These are phyloP conservation scores for Triplophysa bombifrons DNA, from an alignment of 2,797 vertebrate genomes.

Conservation along the genomic window DNA sequence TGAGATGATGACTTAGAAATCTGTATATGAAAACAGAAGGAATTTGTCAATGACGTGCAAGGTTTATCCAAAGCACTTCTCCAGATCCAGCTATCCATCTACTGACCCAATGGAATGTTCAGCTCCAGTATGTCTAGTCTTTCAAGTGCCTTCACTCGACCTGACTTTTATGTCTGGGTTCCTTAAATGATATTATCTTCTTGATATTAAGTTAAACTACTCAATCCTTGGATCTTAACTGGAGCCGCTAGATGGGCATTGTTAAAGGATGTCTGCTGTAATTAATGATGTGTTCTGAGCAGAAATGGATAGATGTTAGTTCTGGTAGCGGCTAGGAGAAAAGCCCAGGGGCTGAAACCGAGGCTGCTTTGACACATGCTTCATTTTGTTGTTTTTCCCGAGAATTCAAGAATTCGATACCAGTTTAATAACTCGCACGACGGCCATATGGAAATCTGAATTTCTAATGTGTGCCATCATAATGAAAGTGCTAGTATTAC, in stretches of 20 bases:
- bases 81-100: constrained; percentile 21
- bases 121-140: constrained; percentile 39
- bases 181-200: constrained; percentile 29
- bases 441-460: neutral
- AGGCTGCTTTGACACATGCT: constrained; percentile 8
- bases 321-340: constrained; percentile 22
- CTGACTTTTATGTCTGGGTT: constrained; percentile 45
- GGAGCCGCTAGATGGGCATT: constrained; percentile 20
- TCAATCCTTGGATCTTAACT: constrained; percentile 10
- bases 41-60: constrained; percentile 4
- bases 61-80: constrained; percentile 20
- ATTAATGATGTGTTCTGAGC: constrained; percentile 42
- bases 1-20: neutral
- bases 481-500: neutral
- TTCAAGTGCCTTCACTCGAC: constrained; percentile 37
- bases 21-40: neutral
- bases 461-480: neutral
- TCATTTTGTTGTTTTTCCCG: neutral
- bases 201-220: constrained; percentile 37
- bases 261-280: constrained; percentile 40
- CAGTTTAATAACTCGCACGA: neutral
- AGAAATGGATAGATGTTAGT: constrained; percentile 19
- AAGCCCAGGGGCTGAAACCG: constrained; percentile 25
- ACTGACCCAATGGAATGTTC: constrained; percentile 45
- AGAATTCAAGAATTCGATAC: neutral